These are phyloP conservation scores for Eucera pruinosa DNA, from an alignment of 2,888 invertebrate species.

Conservation along the genomic window DNA sequence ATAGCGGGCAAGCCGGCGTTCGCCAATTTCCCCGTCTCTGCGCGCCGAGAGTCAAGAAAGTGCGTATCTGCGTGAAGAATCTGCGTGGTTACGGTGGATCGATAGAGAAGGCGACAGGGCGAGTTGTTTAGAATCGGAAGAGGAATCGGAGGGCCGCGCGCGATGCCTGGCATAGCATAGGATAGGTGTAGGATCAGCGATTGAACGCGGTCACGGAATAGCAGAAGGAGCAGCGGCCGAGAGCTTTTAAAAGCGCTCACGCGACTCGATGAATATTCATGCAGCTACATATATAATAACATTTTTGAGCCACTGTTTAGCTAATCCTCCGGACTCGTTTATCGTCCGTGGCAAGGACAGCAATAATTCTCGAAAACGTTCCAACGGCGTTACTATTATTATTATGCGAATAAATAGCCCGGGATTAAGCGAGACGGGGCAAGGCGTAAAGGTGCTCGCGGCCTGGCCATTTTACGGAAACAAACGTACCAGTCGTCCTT, in stretches of 20 bases:
- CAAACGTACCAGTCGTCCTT: constrained; percentile 57
- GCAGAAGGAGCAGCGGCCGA: constrained; percentile 55
- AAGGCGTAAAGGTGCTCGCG: constrained; percentile 63
- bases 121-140: neutral
- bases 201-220: constrained; percentile 29
- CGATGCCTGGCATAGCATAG: too few relatives aligned
- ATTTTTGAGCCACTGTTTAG: constrained; percentile 85
- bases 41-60: too few relatives aligned
- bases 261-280: constrained; percentile 84
- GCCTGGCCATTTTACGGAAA: constrained; percentile 63
- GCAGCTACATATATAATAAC: constrained; percentile 84
- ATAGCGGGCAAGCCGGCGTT: constrained; percentile 50
- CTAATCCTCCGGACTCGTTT: constrained; percentile 84
- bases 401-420: constrained; percentile 82
- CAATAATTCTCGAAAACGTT: constrained; percentile 84
- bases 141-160: too few relatives aligned
- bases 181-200: constrained; percentile 3
- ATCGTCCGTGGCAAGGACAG: constrained; percentile 83
- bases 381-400: constrained; percentile 83
- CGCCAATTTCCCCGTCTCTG: too few relatives aligned
- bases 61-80: too few relatives aligned
- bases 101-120: neutral
- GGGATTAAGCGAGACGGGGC: constrained; percentile 77
- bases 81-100: too few relatives aligned
- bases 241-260: constrained; percentile 70